These are phyloP conservation scores for Ruditapes philippinarum DNA, from an alignment of 1,140 invertebrate genomes.

Conservation along the genomic window DNA sequence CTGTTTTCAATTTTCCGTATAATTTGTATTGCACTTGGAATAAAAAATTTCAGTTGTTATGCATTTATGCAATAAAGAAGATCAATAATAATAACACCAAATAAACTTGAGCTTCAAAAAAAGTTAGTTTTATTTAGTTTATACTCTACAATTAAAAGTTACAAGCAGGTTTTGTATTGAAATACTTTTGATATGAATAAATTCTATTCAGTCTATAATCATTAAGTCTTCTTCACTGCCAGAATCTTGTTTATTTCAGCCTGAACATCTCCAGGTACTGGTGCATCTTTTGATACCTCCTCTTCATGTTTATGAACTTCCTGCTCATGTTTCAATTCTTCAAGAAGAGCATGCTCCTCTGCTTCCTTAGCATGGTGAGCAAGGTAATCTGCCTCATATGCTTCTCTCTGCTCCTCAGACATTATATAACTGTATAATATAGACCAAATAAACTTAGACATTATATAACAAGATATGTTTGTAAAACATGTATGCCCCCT, in stretches of 20 bases:
- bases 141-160: neutral
- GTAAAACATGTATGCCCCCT: too few species aligned
- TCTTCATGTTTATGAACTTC: neutral
- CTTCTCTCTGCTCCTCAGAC: constrained; percentile 6
- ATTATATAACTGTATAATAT: constrained; percentile 27
- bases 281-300: neutral
- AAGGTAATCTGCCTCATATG: neutral
- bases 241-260: neutral
- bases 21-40: too few species aligned
- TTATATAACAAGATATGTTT: too few species aligned
- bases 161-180: neutral
- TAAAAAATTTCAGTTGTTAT: too few species aligned
- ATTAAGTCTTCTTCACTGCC: neutral
- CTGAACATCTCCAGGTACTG: neutral
- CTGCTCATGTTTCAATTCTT: neutral
- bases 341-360: neutral
- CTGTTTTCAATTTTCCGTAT: too few species aligned
- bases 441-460: too few species aligned
- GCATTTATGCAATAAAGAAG: too few species aligned
- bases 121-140: too few species aligned
- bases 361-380: neutral
- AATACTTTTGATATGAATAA: neutral
- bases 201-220: neutral
- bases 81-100: too few species aligned
- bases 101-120: too few species aligned